These are phyloP conservation scores for Iphiclides podalirius DNA, from an alignment of 2,888 invertebrate species.

Conservation along the genomic window DNA sequence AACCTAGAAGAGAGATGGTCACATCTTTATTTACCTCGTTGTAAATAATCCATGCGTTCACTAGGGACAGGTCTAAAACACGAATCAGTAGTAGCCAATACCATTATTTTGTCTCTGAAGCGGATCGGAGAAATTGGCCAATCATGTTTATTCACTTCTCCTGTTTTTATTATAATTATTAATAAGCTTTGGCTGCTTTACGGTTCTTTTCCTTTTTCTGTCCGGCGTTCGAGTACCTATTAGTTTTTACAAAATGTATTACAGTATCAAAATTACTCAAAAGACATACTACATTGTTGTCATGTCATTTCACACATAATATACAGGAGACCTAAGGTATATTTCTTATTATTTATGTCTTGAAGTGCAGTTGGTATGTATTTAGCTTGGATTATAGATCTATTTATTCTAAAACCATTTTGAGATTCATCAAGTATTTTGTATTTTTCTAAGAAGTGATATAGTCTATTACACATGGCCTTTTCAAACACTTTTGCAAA, in stretches of 20 bases:
- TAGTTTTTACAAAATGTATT: background rate
- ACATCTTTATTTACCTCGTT: constrained; percentile 4
- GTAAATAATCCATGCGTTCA: constrained; percentile 1
- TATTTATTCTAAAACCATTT: too few species aligned
- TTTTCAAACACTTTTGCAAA: too few species aligned
- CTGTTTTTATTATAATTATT: background rate
- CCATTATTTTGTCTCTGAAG: constrained; percentile 1
- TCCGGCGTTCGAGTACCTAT: too few species aligned
- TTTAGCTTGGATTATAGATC: too few species aligned
- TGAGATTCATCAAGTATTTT: too few species aligned
- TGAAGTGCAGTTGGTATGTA: too few species aligned
- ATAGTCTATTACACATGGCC: too few species aligned
- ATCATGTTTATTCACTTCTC: background rate
- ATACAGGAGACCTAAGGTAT: too few species aligned
- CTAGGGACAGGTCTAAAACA: background rate
- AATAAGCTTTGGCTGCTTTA: background rate
- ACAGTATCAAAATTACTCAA: background rate
- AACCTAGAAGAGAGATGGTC: too few species aligned
- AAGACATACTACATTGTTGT: background rate
- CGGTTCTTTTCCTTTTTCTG: background rate
- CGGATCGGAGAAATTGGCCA: background rate
- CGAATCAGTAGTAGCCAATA: background rate
- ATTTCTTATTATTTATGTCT: too few species aligned
- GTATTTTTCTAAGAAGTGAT: too few species aligned
- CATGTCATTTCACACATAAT: background rate